Evolutionary conservation across 2,113 vertebrate genomes (phyloP).

Genomic region (Chlorodrepanis virens): DNA sequence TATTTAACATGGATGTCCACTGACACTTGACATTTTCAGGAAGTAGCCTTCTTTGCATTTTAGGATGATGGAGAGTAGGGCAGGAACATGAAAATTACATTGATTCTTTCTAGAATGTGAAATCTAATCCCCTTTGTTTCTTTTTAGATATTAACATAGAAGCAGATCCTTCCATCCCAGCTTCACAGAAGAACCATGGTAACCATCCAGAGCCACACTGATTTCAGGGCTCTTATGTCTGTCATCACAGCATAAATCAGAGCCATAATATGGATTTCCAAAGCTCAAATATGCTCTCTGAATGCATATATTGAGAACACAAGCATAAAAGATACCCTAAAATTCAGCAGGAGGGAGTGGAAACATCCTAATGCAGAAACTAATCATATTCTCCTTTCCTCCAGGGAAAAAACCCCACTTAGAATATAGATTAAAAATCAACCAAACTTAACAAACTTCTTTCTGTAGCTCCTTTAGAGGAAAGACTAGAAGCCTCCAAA

Average conservation of each 20-base stretch:
- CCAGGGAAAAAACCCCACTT: background rate
- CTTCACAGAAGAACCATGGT: constrained; percentile 28
- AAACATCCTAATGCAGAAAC: background rate
- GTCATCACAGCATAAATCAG: background rate
- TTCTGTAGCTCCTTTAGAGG: background rate
- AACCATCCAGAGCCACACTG: constrained; percentile 13
- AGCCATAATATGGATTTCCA: background rate
- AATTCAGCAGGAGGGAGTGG: background rate
- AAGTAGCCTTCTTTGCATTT: background rate
- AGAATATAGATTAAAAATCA: background rate
- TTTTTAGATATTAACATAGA: background rate
- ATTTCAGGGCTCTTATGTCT: constrained; percentile 4
- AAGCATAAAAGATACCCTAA: background rate
- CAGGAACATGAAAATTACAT: background rate
- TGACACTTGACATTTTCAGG: background rate
- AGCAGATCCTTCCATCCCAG: background rate
- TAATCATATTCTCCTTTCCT: background rate
- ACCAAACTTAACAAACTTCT: background rate
- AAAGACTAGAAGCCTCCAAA: background rate
- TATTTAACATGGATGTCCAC: background rate
- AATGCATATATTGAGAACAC: background rate
- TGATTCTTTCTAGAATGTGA: background rate
- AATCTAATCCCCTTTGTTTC: constrained; percentile 11
- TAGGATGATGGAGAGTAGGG: background rate
- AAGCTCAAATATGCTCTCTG: background rate